phyloP scores from a whole-genome alignment of 64 coral and sea anemone species.

The Acropora tenuis region DNA sequence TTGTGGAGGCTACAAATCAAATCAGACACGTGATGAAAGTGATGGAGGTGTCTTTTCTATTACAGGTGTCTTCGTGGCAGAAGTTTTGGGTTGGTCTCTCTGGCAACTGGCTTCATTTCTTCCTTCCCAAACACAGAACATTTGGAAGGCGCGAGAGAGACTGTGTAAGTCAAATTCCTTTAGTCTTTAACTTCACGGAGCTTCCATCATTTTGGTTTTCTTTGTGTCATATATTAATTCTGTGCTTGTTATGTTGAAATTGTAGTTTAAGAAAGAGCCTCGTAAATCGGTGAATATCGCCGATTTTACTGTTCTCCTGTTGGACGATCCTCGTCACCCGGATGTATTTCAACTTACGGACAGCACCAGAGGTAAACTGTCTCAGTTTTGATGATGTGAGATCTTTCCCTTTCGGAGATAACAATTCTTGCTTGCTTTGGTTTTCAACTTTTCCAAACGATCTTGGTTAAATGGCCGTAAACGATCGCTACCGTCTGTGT shows the following conservation, averaged over 20 bases:
- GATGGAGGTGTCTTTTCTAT: not conserved
- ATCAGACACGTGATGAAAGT: too few relatives aligned
- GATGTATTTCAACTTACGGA: slow-evolving; percentile 67
- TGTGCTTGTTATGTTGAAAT: not conserved
- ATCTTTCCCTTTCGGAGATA: too few relatives aligned
- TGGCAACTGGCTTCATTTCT: slow-evolving; percentile 76
- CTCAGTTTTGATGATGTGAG: too few relatives aligned
- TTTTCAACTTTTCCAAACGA: too few relatives aligned
- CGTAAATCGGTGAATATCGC: slow-evolving; percentile 54
- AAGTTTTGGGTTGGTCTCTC: slow-evolving; percentile 90
- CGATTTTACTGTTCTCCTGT: slow-evolving; percentile 26
- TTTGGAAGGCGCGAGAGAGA: slow-evolving; percentile 71
- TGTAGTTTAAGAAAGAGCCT: slow-evolving; percentile 55
- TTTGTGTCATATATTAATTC: not conserved
- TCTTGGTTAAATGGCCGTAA: too few relatives aligned
- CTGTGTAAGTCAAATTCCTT: slow-evolving; percentile 35
- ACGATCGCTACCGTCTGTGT: too few relatives aligned
- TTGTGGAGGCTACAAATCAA: too few relatives aligned
- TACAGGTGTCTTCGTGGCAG: slow-evolving; percentile 92
- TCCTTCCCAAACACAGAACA: slow-evolving; percentile 81
- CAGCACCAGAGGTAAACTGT: slow-evolving; percentile 18
- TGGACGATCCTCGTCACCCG: slow-evolving; percentile 54
- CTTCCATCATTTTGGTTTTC: not conserved
- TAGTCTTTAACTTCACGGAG: too few relatives aligned
- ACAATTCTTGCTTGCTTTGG: too few relatives aligned